Evolutionary conservation across 2,888 invertebrate genomes (phyloP), one percentile per base, ranked within the genome.

Genomic region (Dolichomitus sp.): DNA sequence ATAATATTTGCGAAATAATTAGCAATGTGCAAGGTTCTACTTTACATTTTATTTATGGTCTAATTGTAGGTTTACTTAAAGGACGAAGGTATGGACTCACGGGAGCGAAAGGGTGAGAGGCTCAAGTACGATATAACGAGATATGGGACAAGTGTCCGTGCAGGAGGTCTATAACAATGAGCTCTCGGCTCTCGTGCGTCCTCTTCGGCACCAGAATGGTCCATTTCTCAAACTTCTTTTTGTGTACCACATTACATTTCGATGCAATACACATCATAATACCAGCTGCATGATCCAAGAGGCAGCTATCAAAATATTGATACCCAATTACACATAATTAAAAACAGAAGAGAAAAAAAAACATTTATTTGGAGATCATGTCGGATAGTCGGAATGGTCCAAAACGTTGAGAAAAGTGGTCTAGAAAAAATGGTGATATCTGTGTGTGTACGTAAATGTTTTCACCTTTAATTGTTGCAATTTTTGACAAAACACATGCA

Each of bases 131-230:
- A 45, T 57, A 27, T 27, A 57, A 70, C 27, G 30, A 66, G 45
- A 66, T 50, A 50, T 27, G 52, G 69, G 23, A 52, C 37, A 45
- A 42, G 27, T 70, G 75, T 66, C 75, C 66, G n/a, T 59, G 33
- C 33, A 81, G 81, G 63, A 81, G 81, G 76, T 85, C 72, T 52
- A 61, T 61, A 84, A 82, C 84, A 85, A 84, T 84, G 77, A 80
- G 52, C 76, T 79, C 80, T 81, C 79, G 40, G 23, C 40, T 27
- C 30, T 54, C 57, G 42, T 12, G 54, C 57, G n/a, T 70, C 42
- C 54, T 57, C 59, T 59, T 42, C 42, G 27, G 27, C 40, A 42
- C 33, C 17, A 45, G 17, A 30, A 54, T 59, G 45, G 57, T 45
- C 59, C 57, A 30, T 72, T 59, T 80, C 76, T 75, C 66, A 76